Base-by-base conservation (phyloP, 2,888 invertebrate genomes). In the Drosophila hamatofila region DNA sequence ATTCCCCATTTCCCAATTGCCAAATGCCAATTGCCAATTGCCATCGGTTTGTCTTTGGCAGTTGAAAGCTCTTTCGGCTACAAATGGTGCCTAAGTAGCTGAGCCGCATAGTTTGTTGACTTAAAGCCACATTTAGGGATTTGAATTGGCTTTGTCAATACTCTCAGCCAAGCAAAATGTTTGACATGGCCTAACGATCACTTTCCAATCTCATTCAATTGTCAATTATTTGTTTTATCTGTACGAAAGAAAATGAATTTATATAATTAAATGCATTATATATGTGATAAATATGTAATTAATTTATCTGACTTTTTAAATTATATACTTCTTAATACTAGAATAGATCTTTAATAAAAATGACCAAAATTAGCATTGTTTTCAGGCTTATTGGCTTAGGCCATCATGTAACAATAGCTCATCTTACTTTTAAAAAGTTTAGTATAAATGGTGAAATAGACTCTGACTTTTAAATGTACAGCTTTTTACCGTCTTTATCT, bases 41-140 rank as follows among this genome's bases (percentile, higher is more conserved):
- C 35, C 51, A 76, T 77, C 72, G 82, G 68, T 70, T 79, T 81
- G 79, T 68, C 65, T 79, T 67, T 63, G 75, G 33, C 62, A 60
- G 63, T 35, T 69, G 54, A 58, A 64, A 58, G 57, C 59, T 52
- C 44, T 52, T 61, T 44, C 46, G 60, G 63, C 77, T 65, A 46
- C 62, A 74, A 83, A 81, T 77, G 81, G 72, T 7, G 61, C 73
- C 71, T 73, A 46, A 37, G 49, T 67, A 59, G 69, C 63, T 75
- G 39, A 55, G 52, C 59, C 35, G 35, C 35, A 58, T 46, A 52
- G 49, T 67, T 49, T 54, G 48, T 23, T 63, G 59, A 44, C 58
- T 63, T 48, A 70, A 63, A 78, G 69, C 58, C 42, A 54, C 70
- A 56, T 60, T 75, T 57, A 51, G 76, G 52, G 59, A 62, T 49